These are phyloP conservation scores for Megamerina dolium DNA, from an alignment of 2,888 invertebrate genomes.

Conservation along the genomic window DNA sequence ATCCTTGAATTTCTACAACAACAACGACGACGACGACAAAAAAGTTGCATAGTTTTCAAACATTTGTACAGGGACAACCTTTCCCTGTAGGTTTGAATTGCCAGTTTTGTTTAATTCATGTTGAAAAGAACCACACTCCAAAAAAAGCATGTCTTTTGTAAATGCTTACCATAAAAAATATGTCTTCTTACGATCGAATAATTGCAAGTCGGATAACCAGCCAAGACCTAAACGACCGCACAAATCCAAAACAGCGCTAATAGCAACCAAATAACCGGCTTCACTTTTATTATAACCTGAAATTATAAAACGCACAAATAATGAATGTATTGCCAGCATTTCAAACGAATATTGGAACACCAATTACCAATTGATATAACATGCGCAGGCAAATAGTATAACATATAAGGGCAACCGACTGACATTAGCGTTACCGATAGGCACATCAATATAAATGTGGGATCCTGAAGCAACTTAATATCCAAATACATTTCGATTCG, in stretches of 20 bases:
- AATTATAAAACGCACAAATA: background rate
- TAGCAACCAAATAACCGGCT: constrained; percentile 65
- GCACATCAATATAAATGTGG: constrained; percentile 65
- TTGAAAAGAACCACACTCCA: no score
- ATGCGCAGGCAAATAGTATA: constrained; percentile 70
- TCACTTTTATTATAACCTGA: constrained; percentile 48
- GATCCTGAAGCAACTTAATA: constrained; percentile 60
- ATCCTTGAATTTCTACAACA: no score
- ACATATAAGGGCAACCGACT: constrained; percentile 69
- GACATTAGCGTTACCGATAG: constrained; percentile 70
- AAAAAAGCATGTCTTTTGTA: no score
- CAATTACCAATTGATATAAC: constrained; percentile 57
- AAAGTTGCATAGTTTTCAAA: no score
- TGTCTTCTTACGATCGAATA: constrained; percentile 65
- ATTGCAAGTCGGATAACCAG: constrained; percentile 65
- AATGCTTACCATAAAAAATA: constrained; percentile 60
- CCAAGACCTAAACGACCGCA: constrained; percentile 67
- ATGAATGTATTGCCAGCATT: background rate
- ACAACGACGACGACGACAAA: no score
- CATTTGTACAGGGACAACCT: no score
- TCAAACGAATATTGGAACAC: background rate
- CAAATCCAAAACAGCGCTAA: constrained; percentile 67
- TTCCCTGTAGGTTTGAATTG: no score
- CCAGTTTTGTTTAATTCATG: no score
- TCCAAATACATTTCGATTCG: constrained; percentile 57